Evolutionary conservation across 1,140 invertebrate genomes (phyloP), one percentile per base, ranked within the genome.

Genomic region (Pemphigus obesinymphae): DNA sequence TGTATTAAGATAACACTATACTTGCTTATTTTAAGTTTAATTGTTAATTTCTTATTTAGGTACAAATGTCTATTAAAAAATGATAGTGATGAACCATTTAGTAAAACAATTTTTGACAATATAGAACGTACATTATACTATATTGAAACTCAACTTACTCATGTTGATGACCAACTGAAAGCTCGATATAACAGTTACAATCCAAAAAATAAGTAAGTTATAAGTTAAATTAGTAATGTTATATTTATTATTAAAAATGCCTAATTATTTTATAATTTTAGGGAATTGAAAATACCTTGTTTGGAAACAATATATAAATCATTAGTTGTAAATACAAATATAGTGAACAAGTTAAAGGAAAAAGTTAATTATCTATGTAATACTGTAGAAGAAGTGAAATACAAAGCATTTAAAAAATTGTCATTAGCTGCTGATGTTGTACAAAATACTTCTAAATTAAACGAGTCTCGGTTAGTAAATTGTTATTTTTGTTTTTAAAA

Each of bases 41-140:
- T 40, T 80, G 10, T 29, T 26, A 17, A 20, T 76, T 76, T 53
- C 40, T 2, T 63, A 23, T 80, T 58, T 6, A 80, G 76, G 26
- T 80, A 63, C 29, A 80, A 80, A 43, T 80, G 76, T 80, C 48
- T 80, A 11, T 45, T 80, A 15, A 80, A n/a, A 43, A 80, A 80
- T 63, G 55, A 80, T 61, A 80, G 37, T 8, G 76, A 80, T 80
- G 76, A 80, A 1, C 76, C 55, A 63, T 80, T 63, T 61, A 80
- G 55, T n/a, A 80, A 80, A 80, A 43, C 55, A 40, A 15, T 80
- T 31, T 80, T 80, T 80, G 76, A 80, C 5, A 63, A 80, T 61
- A 80, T 80, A 61, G 76, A 80, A 29, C 76, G 76, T 43, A 80
- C 55, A 26, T 58, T 80, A 45, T 80, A 80, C 23, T 80, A 80